phyloP scores from a whole-genome alignment of 2,113 vertebrate species.

The Myotis yumanensis region DNA sequence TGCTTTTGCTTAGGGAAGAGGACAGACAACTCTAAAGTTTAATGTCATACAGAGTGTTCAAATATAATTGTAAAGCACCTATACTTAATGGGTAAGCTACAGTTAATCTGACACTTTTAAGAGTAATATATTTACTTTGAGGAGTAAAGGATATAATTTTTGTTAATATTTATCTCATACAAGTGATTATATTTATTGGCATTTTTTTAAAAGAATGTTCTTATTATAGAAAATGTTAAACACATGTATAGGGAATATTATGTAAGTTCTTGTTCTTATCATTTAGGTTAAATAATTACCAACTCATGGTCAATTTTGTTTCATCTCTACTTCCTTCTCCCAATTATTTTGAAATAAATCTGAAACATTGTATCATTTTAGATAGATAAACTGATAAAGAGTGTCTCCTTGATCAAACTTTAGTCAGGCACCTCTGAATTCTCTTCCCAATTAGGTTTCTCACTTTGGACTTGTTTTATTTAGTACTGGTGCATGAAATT shows the following conservation, averaged over 20 bases:
- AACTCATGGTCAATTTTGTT: neutral
- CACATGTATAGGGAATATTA: neutral
- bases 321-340: neutral
- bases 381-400: neutral
- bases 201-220: neutral
- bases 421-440: neutral
- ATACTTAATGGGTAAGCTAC: neutral
- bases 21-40: neutral
- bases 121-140: neutral
- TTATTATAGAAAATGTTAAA: neutral
- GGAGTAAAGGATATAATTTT: neutral
- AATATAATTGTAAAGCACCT: neutral
- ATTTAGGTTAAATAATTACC: neutral
- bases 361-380: neutral
- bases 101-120: neutral
- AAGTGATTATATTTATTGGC: constrained; percentile 1
- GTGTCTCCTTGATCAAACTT: neutral
- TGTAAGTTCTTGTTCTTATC: neutral
- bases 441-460: neutral
- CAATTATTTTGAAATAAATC: constrained; percentile 26
- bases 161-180: neutral
- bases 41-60: neutral
- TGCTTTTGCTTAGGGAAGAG: neutral
- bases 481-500: too few relatives aligned
- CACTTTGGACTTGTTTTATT: neutral